Percentiles rank a stretch among this genome's conserved stretches.
Conservation (phyloP, 1,140 invertebrate species). For the Drosophila littoralis region DNA sequence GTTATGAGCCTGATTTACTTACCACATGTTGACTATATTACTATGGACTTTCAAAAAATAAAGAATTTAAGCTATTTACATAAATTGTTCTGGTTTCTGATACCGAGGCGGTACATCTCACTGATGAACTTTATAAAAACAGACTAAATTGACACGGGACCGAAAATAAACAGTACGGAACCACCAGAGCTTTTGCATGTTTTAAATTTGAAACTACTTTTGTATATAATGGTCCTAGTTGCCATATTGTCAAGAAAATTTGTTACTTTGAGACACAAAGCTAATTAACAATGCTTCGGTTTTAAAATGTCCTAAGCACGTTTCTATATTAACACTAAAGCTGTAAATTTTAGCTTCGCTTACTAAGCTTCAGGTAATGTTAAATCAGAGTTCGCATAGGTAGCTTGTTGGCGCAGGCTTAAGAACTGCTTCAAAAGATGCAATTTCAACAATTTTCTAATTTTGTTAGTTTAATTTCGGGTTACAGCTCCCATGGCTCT, state of each 20-base stretch:
- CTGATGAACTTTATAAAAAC: background rate
- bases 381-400: slow-evolving; percentile 16
- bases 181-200: background rate
- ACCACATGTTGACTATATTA: slow-evolving; percentile 23
- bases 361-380: slow-evolving; percentile 11
- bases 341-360: slow-evolving; percentile 13
- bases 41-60: slow-evolving; percentile 1
- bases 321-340: slow-evolving; percentile 30
- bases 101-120: background rate
- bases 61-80: background rate
- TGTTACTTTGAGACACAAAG: slow-evolving; percentile 11
- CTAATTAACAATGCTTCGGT: slow-evolving; percentile 1
- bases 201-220: background rate
- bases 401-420: background rate
- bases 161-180: background rate
- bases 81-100: background rate
- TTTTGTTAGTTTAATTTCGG: background rate
- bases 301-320: slow-evolving; percentile 29
- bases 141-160: no score
- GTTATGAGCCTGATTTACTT: slow-evolving; percentile 29
- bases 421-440: no score
- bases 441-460: no score
- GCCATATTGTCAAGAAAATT: background rate
- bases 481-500: no score
- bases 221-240: slow-evolving; percentile 3